Percentiles rank a stretch among this genome's conserved stretches.
phyloP scores from a whole-genome alignment of 2,113 vertebrate genomes.

The Heteronetta atricapilla region DNA sequence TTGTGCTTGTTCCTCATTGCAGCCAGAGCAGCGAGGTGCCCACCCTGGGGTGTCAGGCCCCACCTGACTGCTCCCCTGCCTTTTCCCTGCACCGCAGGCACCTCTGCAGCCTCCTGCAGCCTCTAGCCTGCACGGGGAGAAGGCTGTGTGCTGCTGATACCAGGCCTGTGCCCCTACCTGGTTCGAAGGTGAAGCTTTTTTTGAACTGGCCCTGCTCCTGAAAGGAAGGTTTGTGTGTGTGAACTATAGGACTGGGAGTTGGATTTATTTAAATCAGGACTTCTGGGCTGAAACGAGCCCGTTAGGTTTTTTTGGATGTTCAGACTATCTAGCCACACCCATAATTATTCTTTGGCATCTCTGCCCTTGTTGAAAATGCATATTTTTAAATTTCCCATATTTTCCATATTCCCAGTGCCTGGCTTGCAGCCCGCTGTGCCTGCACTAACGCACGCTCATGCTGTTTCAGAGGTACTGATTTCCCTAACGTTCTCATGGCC shows the following conservation, averaged over 20 bases:
- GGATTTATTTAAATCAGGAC: background rate
- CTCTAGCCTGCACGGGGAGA: background rate
- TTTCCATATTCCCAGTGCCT: background rate
- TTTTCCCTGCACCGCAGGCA: accelerated
- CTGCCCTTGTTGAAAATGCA: background rate
- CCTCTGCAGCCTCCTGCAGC: background rate
- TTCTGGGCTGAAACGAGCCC: background rate
- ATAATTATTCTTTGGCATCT: background rate
- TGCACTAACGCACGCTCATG: background rate
- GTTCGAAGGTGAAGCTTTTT: background rate
- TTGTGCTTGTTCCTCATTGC: background rate
- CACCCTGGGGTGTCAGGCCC: background rate
- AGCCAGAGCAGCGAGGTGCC: background rate
- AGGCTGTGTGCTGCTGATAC: background rate
- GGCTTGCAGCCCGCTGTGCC: background rate
- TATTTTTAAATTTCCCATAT: background rate
- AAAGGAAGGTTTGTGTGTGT: background rate
- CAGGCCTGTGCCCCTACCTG: background rate
- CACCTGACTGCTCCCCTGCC: accelerated
- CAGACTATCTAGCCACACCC: background rate
- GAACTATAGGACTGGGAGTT: background rate
- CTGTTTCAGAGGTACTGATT: background rate
- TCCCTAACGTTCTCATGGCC: background rate
- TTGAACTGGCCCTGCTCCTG: background rate
- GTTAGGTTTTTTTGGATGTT: slow-evolving; percentile 6